Percentiles rank a stretch among this genome's conserved stretches.
phyloP scores from a whole-genome alignment of 2,888 invertebrate species.

The Entomobrya proxima region DNA sequence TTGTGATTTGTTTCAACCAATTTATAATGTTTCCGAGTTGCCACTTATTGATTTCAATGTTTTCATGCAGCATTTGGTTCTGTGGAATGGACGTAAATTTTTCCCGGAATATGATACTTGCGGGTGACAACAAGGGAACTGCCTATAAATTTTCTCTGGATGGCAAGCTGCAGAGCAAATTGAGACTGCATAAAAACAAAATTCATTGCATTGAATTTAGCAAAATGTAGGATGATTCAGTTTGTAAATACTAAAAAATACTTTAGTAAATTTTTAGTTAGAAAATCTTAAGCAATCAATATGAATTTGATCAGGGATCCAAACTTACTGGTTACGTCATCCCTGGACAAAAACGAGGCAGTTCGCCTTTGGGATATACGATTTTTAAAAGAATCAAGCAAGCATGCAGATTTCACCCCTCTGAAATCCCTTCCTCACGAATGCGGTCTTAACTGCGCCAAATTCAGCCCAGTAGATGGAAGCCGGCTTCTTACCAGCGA shows the following conservation, averaged over 20 bases:
- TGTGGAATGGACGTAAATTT: constrained; percentile 71
- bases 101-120: constrained; percentile 27
- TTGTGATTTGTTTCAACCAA: background rate
- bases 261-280: background rate
- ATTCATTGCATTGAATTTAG: constrained; percentile 74
- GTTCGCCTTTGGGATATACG: constrained; percentile 73
- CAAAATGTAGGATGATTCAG: constrained; percentile 59
- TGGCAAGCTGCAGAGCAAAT: constrained; percentile 42
- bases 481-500: constrained; percentile 73
- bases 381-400: constrained; percentile 49
- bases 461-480: constrained; percentile 68
- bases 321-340: constrained; percentile 69
- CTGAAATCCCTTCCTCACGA: constrained; percentile 43
- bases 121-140: constrained; percentile 66
- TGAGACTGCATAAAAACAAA: constrained; percentile 69
- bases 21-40: too few species aligned
- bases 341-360: constrained; percentile 45
- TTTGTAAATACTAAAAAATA: background rate
- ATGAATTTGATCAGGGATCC: constrained; percentile 64
- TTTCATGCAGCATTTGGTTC: constrained; percentile 67
- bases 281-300: too few species aligned
- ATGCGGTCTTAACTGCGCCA: constrained; percentile 70
- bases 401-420: background rate
- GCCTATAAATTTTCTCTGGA: constrained; percentile 59
- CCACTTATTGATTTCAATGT: too few species aligned